phyloP scores from a whole-genome alignment of 1,140 invertebrate genomes.

The Phymorhynchus buccinoides region DNA sequence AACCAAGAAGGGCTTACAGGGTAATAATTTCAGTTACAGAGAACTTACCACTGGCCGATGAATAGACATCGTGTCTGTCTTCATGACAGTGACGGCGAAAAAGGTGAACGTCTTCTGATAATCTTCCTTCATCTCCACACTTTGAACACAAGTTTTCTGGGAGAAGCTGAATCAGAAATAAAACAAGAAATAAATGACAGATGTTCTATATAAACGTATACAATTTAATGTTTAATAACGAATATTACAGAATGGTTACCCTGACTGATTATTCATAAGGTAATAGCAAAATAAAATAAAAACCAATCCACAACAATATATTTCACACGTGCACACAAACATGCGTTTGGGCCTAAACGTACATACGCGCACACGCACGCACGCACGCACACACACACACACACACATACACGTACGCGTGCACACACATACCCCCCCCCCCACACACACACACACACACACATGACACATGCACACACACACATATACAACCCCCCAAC shows the following conservation, averaged over 20 bases:
- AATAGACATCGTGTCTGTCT: neutral
- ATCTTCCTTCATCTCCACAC: neutral
- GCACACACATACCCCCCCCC: no score
- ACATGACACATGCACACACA: neutral
- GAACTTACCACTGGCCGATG: neutral
- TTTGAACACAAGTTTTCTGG: neutral
- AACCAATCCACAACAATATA: neutral
- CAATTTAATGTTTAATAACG: neutral
- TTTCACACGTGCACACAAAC: neutral
- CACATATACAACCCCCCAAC: neutral
- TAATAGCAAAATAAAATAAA: neutral
- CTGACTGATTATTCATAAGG: no score
- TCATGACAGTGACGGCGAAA: neutral
- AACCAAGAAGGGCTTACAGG: no score
- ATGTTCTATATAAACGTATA: neutral
- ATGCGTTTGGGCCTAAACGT: no score
- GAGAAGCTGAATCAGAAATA: neutral
- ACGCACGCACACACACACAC: no score
- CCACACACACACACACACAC: no score
- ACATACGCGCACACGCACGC: no score
- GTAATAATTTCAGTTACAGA: neutral
- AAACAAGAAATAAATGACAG: neutral
- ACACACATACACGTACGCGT: no score
- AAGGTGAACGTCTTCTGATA: neutral
- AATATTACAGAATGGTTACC: neutral